Percentiles rank a stretch among this genome's conserved stretches.
These are phyloP conservation scores for Alviniconcha marisindica DNA, from an alignment of 1,140 invertebrate species.

Conservation along the genomic window DNA sequence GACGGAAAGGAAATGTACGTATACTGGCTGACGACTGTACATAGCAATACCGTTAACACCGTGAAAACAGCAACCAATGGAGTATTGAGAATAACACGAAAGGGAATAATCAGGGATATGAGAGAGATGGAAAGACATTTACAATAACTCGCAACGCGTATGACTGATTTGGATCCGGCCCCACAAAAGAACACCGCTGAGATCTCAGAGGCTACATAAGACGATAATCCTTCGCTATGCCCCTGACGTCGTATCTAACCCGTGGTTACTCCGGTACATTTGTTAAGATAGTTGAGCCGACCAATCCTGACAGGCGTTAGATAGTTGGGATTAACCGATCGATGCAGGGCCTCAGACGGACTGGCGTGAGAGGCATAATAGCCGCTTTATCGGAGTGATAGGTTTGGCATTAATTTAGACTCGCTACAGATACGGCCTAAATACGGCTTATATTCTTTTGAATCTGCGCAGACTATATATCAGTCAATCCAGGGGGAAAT, in stretches of 20 bases:
- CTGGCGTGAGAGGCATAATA: not conserved
- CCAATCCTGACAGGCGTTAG: constrained; percentile 19
- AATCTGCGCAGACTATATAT: not conserved
- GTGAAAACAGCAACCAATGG: no score
- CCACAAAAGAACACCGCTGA: no score
- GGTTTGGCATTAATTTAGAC: constrained; percentile 24
- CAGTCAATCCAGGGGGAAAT: not conserved
- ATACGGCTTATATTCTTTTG: constrained; percentile 17
- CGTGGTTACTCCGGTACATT: not conserved
- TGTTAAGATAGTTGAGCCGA: constrained; percentile 7
- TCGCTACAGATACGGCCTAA: not conserved
- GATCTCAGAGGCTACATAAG: not conserved
- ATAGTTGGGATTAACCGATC: constrained; percentile 11
- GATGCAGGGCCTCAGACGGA: not conserved
- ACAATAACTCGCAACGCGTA: no score
- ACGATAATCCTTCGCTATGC: not conserved
- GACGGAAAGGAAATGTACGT: no score
- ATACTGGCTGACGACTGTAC: no score
- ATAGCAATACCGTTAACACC: no score
- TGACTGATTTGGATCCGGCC: no score
- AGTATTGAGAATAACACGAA: no score
- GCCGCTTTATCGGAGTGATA: constrained; percentile 4
- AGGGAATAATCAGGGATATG: no score
- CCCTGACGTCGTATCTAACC: not conserved
- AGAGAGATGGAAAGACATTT: no score